Conservation (phyloP, 1,140 invertebrate species). For the Dendrolimus kikuchii region DNA sequence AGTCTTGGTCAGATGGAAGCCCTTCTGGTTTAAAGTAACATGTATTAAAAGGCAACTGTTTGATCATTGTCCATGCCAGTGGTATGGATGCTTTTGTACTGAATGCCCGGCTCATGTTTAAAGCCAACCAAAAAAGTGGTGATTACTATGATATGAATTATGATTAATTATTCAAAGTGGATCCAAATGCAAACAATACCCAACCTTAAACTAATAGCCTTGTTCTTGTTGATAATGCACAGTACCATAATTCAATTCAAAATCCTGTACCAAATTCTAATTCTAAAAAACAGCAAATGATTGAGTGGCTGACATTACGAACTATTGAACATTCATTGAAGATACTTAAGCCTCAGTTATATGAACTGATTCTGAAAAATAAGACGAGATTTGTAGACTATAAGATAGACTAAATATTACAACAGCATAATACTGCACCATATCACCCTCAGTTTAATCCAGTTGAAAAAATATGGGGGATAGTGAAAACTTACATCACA, state of each 20-base stretch:
- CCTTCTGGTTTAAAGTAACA: not conserved
- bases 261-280: not conserved
- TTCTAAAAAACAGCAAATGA: too few species aligned
- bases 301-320: slow-evolving; percentile 4
- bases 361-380: not conserved
- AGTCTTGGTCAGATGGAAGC: not conserved
- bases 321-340: slow-evolving; percentile 3
- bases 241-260: slow-evolving; percentile 6
- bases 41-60: not conserved
- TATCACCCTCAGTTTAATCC: slow-evolving; percentile 4
- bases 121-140: slow-evolving; percentile 1
- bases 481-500: not conserved
- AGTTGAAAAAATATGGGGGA: not conserved
- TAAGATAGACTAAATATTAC: slow-evolving; percentile 3
- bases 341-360: slow-evolving; percentile 6
- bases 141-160: not conserved
- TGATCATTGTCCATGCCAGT: slow-evolving; percentile 5
- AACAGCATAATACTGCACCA: not conserved
- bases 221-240: not conserved
- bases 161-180: slow-evolving; percentile 1
- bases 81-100: slow-evolving; percentile 1
- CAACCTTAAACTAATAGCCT: slow-evolving; percentile 4
- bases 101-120: slow-evolving; percentile 2
- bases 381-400: slow-evolving; percentile 1
- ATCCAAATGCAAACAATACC: slow-evolving; percentile 4